Base-by-base conservation (phyloP, 2,113 vertebrate species). In the Nestor notabilis region DNA sequence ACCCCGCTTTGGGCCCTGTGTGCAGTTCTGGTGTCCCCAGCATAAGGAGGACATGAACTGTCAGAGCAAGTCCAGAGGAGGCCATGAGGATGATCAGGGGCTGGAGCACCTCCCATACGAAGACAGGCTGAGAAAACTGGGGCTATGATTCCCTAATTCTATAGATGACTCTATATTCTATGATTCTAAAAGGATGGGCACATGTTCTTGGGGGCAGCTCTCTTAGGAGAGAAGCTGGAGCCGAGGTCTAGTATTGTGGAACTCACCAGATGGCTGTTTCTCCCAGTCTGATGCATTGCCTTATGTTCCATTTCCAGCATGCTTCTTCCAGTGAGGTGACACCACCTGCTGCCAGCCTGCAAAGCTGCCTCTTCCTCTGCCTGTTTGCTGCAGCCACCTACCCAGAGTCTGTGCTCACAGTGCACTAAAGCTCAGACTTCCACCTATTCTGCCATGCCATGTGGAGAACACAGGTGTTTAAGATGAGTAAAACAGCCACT, bases 361-460 rank as follows among this genome's bases (percentile, higher is more conserved):
- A 63, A 13, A 63, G 44, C 65, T 93, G 78, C 82, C 31, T 21
- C 35, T 9, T 27, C 7, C 29, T 47, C 27, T 49, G 13, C 5
- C 8, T 10, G 43, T 29, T 49, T 1, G 7, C 4, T 13, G 3
- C 47, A 60, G n/a, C 33, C 60, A 13, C 10, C 28, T 39, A 43
- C 24, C 11, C 7, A 7, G 23, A 39, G 52, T 7, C 31, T 2
- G 2, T 50, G 78, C 60, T 63, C 21, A 2, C 0, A 6, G 12
- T 1, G 9, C 4, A 1, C 35, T 16, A 9, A 23, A 58, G 28
- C 43, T 64, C 18, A 96, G 95, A 95, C 94, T 98, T 91, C 99
- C 98, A 39, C 98, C 98, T 97, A 97, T 98, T 97, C 98, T 98
- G 14, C 98, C 98, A 98, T 99, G 90, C 46, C 56, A 83, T 2